A percentile compares a stretch with the other conserved stretches of the same genome.
These are phyloP conservation scores for Andrena minutula DNA, from an alignment of 2,888 invertebrate species.

Conservation along the genomic window DNA sequence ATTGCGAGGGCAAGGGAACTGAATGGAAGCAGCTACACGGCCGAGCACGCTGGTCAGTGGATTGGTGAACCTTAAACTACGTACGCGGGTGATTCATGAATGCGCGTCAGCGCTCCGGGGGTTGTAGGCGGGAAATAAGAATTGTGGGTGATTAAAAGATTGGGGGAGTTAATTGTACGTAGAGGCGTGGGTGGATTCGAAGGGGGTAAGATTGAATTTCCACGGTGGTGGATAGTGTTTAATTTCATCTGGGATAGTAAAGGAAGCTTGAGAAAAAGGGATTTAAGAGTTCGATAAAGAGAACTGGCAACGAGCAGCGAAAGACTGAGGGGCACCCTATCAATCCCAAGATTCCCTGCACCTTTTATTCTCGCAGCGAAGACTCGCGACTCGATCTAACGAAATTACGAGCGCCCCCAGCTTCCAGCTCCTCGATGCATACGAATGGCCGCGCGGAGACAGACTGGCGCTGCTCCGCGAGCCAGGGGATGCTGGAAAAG, in stretches of 20 bases:
- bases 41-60: no score
- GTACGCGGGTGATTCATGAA: no score
- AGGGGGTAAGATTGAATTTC: no score
- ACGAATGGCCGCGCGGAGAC: conserved; percentile 39
- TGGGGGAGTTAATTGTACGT: no score
- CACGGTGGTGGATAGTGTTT: no score
- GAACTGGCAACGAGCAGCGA: neutral
- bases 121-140: no score
- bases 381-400: conserved; percentile 34
- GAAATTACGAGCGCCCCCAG: conserved; percentile 31
- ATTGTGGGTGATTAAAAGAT: no score
- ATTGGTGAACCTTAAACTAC: no score
- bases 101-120: no score
- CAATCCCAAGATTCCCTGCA: neutral
- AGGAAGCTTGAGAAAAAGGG: neutral
- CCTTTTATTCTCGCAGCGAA: conserved; percentile 4
- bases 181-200: no score
- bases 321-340: neutral
- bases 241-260: neutral
- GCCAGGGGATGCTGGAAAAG: conserved; percentile 15
- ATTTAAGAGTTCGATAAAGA: neutral
- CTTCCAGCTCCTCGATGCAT: conserved; percentile 37
- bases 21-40: no score
- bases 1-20: neutral
- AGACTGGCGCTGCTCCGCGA: conserved; percentile 19